Percentiles rank a stretch among this genome's conserved stretches.
These are phyloP conservation scores for Microdon myrmicae DNA, from an alignment of 2,888 invertebrate genomes.

Conservation along the genomic window DNA sequence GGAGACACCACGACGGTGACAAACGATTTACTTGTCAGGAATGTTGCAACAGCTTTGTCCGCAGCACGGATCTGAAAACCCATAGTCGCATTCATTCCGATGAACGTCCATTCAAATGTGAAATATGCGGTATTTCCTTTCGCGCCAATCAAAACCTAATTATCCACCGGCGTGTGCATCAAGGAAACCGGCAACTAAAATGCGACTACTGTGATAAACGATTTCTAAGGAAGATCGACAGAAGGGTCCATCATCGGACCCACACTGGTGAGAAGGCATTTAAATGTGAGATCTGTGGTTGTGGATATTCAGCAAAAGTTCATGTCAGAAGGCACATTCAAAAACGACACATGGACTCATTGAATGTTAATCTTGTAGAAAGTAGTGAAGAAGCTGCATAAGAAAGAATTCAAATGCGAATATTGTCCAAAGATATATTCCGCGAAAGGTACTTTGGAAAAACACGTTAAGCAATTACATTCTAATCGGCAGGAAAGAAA, in stretches of 20 bases:
- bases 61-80: slow-evolving; percentile 61
- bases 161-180: slow-evolving; percentile 62
- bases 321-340: slow-evolving; percentile 61
- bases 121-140: slow-evolving; percentile 60
- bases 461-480: slow-evolving; percentile 21
- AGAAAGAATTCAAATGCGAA: slow-evolving; percentile 29
- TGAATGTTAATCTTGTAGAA: too few relatives aligned
- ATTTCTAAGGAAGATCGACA: slow-evolving; percentile 62
- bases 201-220: slow-evolving; percentile 63
- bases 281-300: slow-evolving; percentile 59
- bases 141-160: slow-evolving; percentile 64
- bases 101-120: slow-evolving; percentile 62
- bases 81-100: slow-evolving; percentile 63
- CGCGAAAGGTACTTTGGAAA: slow-evolving; percentile 10
- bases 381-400: not conserved
- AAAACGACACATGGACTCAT: slow-evolving; percentile 58
- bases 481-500: too few relatives aligned
- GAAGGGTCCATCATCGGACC: slow-evolving; percentile 61
- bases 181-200: slow-evolving; percentile 60
- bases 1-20: slow-evolving; percentile 63
- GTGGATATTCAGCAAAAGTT: slow-evolving; percentile 62
- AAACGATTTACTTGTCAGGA: slow-evolving; percentile 60
- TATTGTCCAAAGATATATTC: slow-evolving; percentile 27
- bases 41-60: slow-evolving; percentile 63
- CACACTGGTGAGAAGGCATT: slow-evolving; percentile 64